Evolutionary conservation across 1,140 invertebrate species (phyloP).

Genomic region (Cydia fagiglandana): DNA sequence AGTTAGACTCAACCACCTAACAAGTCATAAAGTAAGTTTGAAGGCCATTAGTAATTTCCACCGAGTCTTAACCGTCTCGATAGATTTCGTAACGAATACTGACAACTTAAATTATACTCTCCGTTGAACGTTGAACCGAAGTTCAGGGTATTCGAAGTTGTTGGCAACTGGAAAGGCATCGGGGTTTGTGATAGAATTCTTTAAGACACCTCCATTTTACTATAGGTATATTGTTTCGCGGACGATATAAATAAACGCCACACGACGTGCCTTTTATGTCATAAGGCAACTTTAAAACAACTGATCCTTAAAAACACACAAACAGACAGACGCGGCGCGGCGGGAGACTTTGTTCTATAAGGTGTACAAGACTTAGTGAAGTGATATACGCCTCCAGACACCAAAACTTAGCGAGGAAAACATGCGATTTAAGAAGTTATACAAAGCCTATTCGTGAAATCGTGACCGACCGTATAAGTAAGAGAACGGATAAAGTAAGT

Average conservation of each 20-base stretch:
- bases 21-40: background rate
- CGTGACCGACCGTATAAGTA: background rate
- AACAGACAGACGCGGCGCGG: too few species aligned
- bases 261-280: background rate
- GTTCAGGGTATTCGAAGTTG: background rate
- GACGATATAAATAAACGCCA: background rate
- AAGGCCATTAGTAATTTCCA: slow-evolving; percentile 1
- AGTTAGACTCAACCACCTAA: background rate
- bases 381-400: background rate
- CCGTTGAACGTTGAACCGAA: background rate
- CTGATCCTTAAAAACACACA: too few species aligned
- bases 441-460: slow-evolving; percentile 13
- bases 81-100: slow-evolving; percentile 6
- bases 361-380: too few species aligned
- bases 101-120: background rate
- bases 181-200: background rate
- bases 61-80: background rate
- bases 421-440: slow-evolving; percentile 9
- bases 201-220: too few species aligned
- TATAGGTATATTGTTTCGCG: background rate
- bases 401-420: background rate
- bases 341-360: too few species aligned
- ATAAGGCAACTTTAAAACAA: too few species aligned
- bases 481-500: background rate
- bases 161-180: background rate